A percentile compares a stretch with the other conserved stretches of the same genome.
phyloP scores from a whole-genome alignment of 2,888 invertebrate genomes.

The Mesoligia furuncula region DNA sequence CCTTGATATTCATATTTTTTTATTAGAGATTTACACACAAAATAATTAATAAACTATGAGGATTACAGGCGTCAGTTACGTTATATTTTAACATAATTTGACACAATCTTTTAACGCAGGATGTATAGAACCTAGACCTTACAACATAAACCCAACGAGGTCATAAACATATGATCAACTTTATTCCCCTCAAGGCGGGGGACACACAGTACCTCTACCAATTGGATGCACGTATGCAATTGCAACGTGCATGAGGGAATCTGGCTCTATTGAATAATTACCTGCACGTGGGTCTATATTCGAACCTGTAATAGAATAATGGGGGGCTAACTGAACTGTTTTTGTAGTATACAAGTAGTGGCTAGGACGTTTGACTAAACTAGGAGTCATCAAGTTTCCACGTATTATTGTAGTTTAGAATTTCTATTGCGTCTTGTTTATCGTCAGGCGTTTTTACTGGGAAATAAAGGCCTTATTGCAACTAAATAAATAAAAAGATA shows the following conservation, averaged over 20 bases:
- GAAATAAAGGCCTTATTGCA: no score
- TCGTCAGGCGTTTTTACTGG: neutral
- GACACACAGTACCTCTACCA: slow-evolving; percentile 5
- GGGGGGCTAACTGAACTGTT: slow-evolving; percentile 50
- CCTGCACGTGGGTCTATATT: slow-evolving; percentile 55
- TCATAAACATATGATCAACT: slow-evolving; percentile 15
- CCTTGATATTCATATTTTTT: no score
- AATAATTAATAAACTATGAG: no score
- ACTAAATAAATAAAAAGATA: no score
- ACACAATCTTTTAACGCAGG: neutral
- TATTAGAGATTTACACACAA: no score
- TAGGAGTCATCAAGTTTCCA: slow-evolving; percentile 29
- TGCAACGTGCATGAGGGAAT: slow-evolving; percentile 38
- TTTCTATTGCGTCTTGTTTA: neutral
- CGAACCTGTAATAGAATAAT: slow-evolving; percentile 58
- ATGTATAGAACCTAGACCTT: neutral
- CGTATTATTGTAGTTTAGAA: neutral
- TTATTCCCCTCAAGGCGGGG: slow-evolving; percentile 20
- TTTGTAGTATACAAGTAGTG: slow-evolving; percentile 20
- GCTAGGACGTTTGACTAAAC: neutral
- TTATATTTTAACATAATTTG: neutral
- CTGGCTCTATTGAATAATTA: slow-evolving; percentile 60
- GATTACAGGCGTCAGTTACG: neutral
- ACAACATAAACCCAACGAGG: neutral
- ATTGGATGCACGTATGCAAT: slow-evolving; percentile 42